phyloP scores from a whole-genome alignment of 1,140 invertebrate genomes.

The Lepidostoma basale region DNA sequence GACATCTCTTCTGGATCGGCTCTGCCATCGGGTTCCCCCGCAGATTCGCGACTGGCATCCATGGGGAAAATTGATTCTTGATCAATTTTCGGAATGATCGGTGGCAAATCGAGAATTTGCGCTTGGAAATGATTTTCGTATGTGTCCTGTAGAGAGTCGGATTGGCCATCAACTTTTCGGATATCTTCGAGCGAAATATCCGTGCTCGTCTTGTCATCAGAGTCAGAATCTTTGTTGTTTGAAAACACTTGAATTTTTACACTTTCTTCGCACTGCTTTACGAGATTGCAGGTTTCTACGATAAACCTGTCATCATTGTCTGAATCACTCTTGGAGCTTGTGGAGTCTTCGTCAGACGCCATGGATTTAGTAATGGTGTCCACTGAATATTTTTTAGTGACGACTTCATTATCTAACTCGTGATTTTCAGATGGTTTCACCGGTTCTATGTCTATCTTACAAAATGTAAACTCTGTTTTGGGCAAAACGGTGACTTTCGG shows the following conservation, averaged over 20 bases:
- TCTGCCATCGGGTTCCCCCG: constrained; percentile 80
- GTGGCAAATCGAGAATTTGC: constrained; percentile 58
- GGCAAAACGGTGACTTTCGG: constrained; percentile 64
- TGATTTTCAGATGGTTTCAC: constrained; percentile 34
- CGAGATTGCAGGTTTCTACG: constrained; percentile 52
- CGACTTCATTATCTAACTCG: constrained; percentile 36
- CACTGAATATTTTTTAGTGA: constrained; percentile 37
- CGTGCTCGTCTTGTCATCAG: constrained; percentile 42
- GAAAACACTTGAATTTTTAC: constrained; percentile 60
- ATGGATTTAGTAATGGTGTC: constrained; percentile 58
- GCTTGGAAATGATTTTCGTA: constrained; percentile 56
- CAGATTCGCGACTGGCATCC: constrained; percentile 72
- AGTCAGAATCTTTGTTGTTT: constrained; percentile 50
- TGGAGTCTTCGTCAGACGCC: constrained; percentile 60
- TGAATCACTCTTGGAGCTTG: constrained; percentile 58
- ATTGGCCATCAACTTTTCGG: constrained; percentile 58
- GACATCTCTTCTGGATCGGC: constrained; percentile 74
- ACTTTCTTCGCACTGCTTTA: constrained; percentile 54
- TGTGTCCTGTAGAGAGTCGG: constrained; percentile 44
- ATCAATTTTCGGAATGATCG: constrained; percentile 55
- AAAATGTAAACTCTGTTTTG: constrained; percentile 63
- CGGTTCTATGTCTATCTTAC: constrained; percentile 61
- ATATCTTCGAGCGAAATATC: constrained; percentile 51
- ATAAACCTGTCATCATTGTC: constrained; percentile 60
- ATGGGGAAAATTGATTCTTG: constrained; percentile 56